These are phyloP conservation scores for Tetanocera ferruginea DNA, from an alignment of 2,888 invertebrate species.

Conservation along the genomic window DNA sequence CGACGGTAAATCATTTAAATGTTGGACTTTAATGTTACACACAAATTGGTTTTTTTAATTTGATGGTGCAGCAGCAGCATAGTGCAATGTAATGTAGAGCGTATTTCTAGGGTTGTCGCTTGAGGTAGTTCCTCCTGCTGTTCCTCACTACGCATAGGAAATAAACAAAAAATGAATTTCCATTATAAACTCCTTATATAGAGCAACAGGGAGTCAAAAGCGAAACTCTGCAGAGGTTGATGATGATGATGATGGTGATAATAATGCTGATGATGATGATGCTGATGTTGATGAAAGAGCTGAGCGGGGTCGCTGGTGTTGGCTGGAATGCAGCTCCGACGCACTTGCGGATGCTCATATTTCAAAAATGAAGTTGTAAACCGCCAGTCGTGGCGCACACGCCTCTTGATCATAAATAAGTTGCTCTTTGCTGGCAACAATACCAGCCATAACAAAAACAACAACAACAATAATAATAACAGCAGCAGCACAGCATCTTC, in stretches of 20 bases:
- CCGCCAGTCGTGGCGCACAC: constrained; percentile 26
- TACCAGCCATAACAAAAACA: background rate
- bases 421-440: constrained; percentile 12
- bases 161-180: background rate
- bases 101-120: background rate
- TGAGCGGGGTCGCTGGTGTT: background rate
- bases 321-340: background rate
- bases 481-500: background rate
- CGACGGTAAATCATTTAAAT: too few relatives aligned
- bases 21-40: background rate
- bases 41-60: background rate
- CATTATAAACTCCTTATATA: background rate
- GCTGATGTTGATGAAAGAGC: background rate
- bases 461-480: background rate
- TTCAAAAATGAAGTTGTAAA: constrained; percentile 40
- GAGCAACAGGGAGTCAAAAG: background rate
- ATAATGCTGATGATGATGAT: too few relatives aligned
- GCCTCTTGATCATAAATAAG: constrained; percentile 37
- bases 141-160: too few relatives aligned
- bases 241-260: background rate
- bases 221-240: background rate
- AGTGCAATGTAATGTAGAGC: background rate
- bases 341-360: constrained; percentile 28
- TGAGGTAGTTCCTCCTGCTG: background rate
- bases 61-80: background rate